These are phyloP conservation scores for Nothobranchius furzeri DNA, from an alignment of 2,113 vertebrate genomes.

Conservation along the genomic window DNA sequence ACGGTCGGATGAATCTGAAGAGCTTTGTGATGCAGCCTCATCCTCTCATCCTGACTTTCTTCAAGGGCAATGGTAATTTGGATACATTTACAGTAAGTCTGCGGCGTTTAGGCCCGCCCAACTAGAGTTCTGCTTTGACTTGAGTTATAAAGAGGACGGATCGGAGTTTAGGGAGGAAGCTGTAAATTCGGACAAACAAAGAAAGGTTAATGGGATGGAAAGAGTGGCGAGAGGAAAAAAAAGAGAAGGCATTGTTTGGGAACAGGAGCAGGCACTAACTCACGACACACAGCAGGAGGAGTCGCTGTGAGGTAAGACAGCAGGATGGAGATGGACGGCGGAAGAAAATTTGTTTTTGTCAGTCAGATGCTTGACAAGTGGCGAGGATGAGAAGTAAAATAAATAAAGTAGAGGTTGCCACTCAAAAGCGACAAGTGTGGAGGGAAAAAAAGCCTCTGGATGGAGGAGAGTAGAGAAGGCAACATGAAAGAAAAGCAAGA, in stretches of 20 bases:
- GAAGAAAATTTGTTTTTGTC: conserved; percentile 13
- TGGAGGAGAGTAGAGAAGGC: conserved; percentile 8
- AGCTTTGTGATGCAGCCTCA: neutral
- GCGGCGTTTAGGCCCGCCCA: conserved; percentile 1
- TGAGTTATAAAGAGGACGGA: neutral
- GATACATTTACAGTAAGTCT: conserved; percentile 10
- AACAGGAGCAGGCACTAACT: conserved; percentile 25
- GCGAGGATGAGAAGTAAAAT: conserved; percentile 26
- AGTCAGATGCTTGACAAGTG: conserved; percentile 32
- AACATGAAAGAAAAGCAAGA: conserved; percentile 17
- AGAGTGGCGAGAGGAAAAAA: conserved; percentile 7
- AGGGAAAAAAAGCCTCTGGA: conserved; percentile 34
- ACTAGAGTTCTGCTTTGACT: conserved; percentile 2
- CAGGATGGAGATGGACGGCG: conserved; percentile 16
- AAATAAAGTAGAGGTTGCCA: conserved; percentile 47
- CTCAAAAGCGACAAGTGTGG: conserved; percentile 43
- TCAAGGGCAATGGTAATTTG: conserved; percentile 11
- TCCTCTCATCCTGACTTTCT: conserved; percentile 5
- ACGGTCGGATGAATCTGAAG: conserved; percentile 4
- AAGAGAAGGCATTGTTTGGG: neutral
- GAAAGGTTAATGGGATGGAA: conserved; percentile 22
- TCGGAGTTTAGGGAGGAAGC: neutral
- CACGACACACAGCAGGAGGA: conserved; percentile 30
- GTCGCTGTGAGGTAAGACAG: conserved; percentile 18
- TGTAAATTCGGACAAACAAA: conserved; percentile 11